Base-by-base conservation (phyloP, 2,888 invertebrate genomes). In the Rotaria sp. region DNA sequence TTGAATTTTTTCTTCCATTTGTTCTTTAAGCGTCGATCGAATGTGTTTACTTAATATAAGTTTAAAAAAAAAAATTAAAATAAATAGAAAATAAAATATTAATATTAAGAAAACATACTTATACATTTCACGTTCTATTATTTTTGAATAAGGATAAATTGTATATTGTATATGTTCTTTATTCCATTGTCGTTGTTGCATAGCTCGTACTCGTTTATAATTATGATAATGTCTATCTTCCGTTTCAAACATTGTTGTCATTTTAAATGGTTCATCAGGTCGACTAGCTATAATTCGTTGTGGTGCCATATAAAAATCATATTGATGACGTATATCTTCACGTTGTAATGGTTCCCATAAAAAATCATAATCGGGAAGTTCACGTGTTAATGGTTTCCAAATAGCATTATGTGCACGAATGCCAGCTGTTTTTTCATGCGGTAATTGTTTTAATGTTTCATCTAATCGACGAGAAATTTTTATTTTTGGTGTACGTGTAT, bases 1-100 rank as follows among this genome's bases (percentile, higher is more conserved):
- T 18, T 57, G 55, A 74, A 30, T 85, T 86, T 86, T 86, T 80
- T 86, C 52, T 30, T 80, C 85, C 24, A 86, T 86, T 85, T 86
- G 86, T 80, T 80, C 86, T 85, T 86, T 86, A 2, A 86, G 55
- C 11, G 86, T 85, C 24, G 85, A 55, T 13, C 86, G 86, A 21
- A 86, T 86, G 18, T 80, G 35, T 86, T 86, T 86, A 75, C 86
- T 86, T 48, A 41, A 74, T 8, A 45, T 18, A 45, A 45, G 45
- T 10, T 26, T 7, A 11, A 41, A 8, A 45, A 45, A 38, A 21
- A 38, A 15, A 45, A 10, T 26, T 24, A 41, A 1, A 21, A n/a
- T n/a, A 26, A 57, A n/a, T n/a, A 8, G 7, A 57, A 26, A 67
- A 30, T 1, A 2, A 35, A 45, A 85, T 26, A 45, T 4, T 30